phyloP scores from a whole-genome alignment of 1,140 invertebrate genomes.

The Octopus sinensis region DNA sequence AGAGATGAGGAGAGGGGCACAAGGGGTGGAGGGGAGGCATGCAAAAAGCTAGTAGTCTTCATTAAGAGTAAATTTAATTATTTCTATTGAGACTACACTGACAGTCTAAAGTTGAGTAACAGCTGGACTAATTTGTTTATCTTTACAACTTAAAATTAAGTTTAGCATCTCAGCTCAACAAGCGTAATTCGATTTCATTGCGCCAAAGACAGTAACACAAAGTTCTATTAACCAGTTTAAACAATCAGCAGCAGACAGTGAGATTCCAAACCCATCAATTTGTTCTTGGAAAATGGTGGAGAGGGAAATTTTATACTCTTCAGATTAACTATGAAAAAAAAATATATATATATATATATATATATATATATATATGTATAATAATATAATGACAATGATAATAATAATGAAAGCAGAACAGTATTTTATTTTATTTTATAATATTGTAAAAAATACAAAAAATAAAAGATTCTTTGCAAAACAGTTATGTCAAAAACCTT shows the following conservation, averaged over 20 bases:
- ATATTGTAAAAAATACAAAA: no score
- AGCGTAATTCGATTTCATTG: not conserved
- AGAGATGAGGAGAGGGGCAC: no score
- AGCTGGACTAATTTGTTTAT: constrained; percentile 12
- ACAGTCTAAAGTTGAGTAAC: not conserved
- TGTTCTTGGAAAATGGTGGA: not conserved
- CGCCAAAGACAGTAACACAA: not conserved
- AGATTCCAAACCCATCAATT: not conserved
- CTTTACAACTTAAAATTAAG: constrained; percentile 6
- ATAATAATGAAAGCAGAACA: no score
- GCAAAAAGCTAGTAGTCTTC: not conserved
- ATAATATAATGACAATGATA: no score
- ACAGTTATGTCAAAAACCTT: no score
- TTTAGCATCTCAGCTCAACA: not conserved
- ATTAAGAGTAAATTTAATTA: constrained; percentile 9
- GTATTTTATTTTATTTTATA: no score
- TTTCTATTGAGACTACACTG: constrained; percentile 6
- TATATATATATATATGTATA: no score
- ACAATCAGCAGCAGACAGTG: not conserved
- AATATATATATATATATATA: no score
- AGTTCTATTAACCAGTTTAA: constrained; percentile 4
- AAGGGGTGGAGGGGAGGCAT: no score
- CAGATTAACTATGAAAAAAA: no score
- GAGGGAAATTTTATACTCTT: no score
- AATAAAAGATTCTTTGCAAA: no score